Evolutionary conservation across 1,140 invertebrate species (phyloP).

Genomic region (Bombus fervidus): DNA sequence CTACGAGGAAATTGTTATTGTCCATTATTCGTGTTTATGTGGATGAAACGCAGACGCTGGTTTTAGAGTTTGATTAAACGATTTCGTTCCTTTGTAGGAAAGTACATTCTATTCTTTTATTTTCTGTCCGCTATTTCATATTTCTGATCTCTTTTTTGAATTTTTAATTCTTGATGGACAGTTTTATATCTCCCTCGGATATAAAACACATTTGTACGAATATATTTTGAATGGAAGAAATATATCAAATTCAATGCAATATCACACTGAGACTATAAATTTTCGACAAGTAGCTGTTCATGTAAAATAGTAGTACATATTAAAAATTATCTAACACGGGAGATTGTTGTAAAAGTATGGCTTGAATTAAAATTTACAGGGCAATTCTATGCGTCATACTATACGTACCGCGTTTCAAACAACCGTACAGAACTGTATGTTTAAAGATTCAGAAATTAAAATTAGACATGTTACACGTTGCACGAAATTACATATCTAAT

Average conservation of each 20-base stretch:
- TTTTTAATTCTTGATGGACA: not conserved
- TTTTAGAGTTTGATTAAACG: slow-evolving; percentile 1
- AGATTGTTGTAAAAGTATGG: not conserved
- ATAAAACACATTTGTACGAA: not conserved
- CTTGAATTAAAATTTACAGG: not conserved
- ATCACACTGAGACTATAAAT: not conserved
- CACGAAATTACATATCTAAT: too few species aligned
- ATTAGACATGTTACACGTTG: not conserved
- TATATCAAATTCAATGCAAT: not conserved
- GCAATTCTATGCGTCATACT: fast-evolving
- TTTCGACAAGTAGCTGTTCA: not conserved
- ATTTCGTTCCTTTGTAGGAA: not conserved
- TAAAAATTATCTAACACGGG: not conserved
- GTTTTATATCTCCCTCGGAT: not conserved
- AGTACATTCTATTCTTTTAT: not conserved
- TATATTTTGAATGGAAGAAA: not conserved
- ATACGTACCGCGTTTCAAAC: not conserved
- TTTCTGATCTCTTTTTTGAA: not conserved
- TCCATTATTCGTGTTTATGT: not conserved
- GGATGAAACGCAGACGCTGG: not conserved
- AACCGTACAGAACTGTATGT: not conserved
- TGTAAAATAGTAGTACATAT: not conserved
- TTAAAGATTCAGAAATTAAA: not conserved
- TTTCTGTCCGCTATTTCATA: not conserved
- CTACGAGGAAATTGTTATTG: not conserved